Evolutionary conservation across 2,888 invertebrate genomes (phyloP), one percentile per base, ranked within the genome.

Genomic region (Andrena marginata): DNA sequence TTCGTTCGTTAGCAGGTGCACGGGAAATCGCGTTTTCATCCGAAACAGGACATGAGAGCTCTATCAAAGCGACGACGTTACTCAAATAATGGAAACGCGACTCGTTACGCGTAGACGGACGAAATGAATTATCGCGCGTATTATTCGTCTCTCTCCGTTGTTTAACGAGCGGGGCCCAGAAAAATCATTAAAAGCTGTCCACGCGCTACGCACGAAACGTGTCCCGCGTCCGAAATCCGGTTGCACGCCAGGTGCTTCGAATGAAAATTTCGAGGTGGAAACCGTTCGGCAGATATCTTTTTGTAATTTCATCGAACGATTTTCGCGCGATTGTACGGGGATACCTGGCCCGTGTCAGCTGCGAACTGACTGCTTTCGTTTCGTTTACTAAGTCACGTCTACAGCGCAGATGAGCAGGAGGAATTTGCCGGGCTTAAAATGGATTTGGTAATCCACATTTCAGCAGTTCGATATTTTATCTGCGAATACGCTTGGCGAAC

Each of bases 101-200:
- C 64, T 74, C 74, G 80, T 68, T 79, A 68, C 31, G 23, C 35
- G 20, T 33, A 31, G 49, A 62, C 64, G 49, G 8, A 10, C 26
- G 56, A 80, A 79, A 80, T 79, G 49, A 56, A 72, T 79, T 79
- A 80, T 73, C 63, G 31, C 56, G 6, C 31, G 49, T 79, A 80
- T 79, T 80, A 71, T 70, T 7, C 60, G 20, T 42, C 42, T 68
- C 48, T 56, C 62, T 8, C n/a, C 29, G 67, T 29, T 72, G 59
- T 79, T 80, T 80, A 62, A 79, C 80, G 80, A 79, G 51, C 62
- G 16, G 20, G 10, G 26, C 51, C 29, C 65, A 48, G 69, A 79
- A 79, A 79, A 80, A 72, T 80, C 67, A 80, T 79, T 72, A 79
- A 80, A 80, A 56, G 56, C 68, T 42, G 80, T 63, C 72, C 31